phyloP scores from a whole-genome alignment of 2,888 invertebrate species.

The Scelioninae gen. 2 region DNA sequence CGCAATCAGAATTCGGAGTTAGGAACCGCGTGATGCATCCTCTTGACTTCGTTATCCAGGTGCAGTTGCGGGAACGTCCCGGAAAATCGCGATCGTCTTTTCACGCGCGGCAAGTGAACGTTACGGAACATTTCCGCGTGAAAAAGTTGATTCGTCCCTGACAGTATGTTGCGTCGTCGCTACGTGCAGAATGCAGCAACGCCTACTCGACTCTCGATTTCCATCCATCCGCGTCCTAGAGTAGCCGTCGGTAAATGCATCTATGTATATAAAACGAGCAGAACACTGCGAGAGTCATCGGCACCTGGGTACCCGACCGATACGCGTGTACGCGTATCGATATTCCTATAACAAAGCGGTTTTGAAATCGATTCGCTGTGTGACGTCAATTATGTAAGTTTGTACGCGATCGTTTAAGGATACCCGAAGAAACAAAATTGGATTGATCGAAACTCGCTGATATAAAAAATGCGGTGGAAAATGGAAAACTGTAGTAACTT shows the following conservation, averaged over 20 bases:
- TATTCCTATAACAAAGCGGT: slow-evolving; percentile 23
- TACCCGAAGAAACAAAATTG: not conserved
- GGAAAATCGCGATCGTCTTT: not conserved
- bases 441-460: no score
- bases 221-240: slow-evolving; percentile 46
- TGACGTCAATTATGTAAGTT: slow-evolving; percentile 25
- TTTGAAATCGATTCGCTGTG: slow-evolving; percentile 21
- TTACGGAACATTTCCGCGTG: slow-evolving; percentile 12
- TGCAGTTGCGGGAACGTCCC: slow-evolving; percentile 1
- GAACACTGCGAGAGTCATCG: slow-evolving; percentile 50
- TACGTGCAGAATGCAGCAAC: slow-evolving; percentile 46
- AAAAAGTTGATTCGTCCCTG: slow-evolving; percentile 41
- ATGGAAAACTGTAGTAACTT: no score
- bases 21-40: no score
- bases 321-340: no score
- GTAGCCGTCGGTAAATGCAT: slow-evolving; percentile 39
- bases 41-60: no score
- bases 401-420: slow-evolving; percentile 5
- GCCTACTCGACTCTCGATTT: slow-evolving; percentile 54
- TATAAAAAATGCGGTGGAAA: no score
- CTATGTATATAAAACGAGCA: no score
- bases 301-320: not conserved
- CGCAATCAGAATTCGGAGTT: no score
- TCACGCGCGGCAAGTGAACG: slow-evolving; percentile 3
- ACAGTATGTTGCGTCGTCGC: slow-evolving; percentile 9